Evolutionary conservation across 2,113 vertebrate species (phyloP), one percentile per base, ranked within the genome.

Genomic region (Etheostoma cragini): DNA sequence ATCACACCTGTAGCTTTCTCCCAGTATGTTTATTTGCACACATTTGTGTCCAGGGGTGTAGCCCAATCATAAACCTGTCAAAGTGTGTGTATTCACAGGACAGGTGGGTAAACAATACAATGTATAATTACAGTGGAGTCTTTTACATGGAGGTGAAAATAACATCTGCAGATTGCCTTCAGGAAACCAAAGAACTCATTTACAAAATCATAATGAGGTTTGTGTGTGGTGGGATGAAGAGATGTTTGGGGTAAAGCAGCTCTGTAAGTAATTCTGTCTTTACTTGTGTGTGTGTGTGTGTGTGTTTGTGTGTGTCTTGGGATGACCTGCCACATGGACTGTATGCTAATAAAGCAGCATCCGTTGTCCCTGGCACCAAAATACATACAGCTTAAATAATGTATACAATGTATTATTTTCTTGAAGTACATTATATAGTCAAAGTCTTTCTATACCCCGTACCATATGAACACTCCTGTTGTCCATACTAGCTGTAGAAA

Each of bases 61-160:
- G 16, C 45, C 54, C 30, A 50, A 42, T 45, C 56, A 61, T 15
- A 50, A 71, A 62, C 33, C 35, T 35, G 35, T 65, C 64, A 65
- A 69, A 58, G 52, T 58, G 6, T 54, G 42, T n/a, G 22, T 52
- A 33, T 74, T 62, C 22, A 60, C 62, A 47, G 42, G 30, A 65
- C 64, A 53, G 82, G 45, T 60, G 72, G 42, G 66, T 56, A 71
- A 80, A 61, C 47, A 60, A 71, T 47, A 15, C 53, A 38, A 49
- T 64, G 38, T 78, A 6, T 80, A 71, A 84, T 80, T 67, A 72
- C 3, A 8, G 7, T 2, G 33, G 69, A 62, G 30, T 19, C n/a
- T 46, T 54, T 38, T 21, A 46, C 6, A 1, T 33, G 19, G 54
- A 49, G 71, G 19, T 52, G 70, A 33, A 50, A 74, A 74, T 21